Evolutionary conservation across 2,797 vertebrate species (phyloP).

Genomic region (Chrosomus eos): DNA sequence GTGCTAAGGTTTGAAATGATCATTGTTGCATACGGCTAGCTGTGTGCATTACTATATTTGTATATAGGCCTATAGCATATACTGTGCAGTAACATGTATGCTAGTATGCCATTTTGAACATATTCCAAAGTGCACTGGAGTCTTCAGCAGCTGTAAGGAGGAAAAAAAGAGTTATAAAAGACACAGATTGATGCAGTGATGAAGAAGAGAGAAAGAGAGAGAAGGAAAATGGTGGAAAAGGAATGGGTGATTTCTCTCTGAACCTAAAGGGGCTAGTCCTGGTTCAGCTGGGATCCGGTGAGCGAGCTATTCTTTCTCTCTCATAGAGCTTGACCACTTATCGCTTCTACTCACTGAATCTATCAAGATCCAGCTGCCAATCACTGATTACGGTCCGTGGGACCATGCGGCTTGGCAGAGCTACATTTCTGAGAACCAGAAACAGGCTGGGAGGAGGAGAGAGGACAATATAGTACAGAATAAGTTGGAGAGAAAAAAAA

Average conservation of each 20-base stretch:
- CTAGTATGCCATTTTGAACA: constrained; percentile 36
- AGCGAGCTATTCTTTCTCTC: constrained; percentile 52
- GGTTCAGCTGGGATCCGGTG: constrained; percentile 48
- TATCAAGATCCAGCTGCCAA: constrained; percentile 47
- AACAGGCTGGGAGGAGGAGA: constrained; percentile 10
- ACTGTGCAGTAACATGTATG: background rate
- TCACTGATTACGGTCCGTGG: constrained; percentile 30
- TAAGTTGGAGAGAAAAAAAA: background rate
- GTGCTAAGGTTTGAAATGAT: background rate
- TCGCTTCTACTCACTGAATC: constrained; percentile 39
- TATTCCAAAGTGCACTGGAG: background rate
- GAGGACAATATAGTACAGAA: constrained; percentile 4
- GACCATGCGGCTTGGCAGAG: constrained; percentile 3
- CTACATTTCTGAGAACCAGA: constrained; percentile 21
- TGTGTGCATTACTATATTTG: background rate
- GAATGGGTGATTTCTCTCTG: constrained; percentile 19
- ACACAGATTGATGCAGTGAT: constrained; percentile 39
- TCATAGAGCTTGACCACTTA: constrained; percentile 40
- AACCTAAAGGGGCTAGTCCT: constrained; percentile 28
- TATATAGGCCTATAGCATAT: background rate
- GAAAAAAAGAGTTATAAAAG: constrained; percentile 36
- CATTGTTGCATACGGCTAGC: background rate
- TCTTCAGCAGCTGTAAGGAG: constrained; percentile 72
- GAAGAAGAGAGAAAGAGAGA: constrained; percentile 44
- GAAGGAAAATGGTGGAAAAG: background rate